Base-by-base conservation (phyloP, 1,140 invertebrate genomes). In the Choristoneura fumiferana region DNA sequence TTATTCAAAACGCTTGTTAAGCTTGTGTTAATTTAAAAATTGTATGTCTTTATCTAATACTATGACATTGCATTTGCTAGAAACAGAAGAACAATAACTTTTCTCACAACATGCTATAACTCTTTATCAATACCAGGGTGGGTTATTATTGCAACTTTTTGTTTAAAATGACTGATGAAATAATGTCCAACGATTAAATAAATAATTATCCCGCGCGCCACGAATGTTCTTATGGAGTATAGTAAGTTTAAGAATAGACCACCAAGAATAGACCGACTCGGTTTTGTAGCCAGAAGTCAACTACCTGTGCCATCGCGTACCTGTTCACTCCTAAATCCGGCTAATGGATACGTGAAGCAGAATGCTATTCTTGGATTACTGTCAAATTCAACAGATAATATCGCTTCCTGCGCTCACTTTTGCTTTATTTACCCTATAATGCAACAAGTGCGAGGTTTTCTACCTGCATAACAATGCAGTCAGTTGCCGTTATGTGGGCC, bases 341-440 rank as follows among this genome's bases (percentile, higher is more conserved):
- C 22, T 29, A 29, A 29, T 29, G 22, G 22, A 29, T 64, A 72
- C 76, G 71, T 70, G 73, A 57, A 76, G 62, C 43, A 18, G 59
- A 49, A 63, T 70, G 67, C 75, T 75, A 69, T 77, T 77, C 62
- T 65, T 59, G 67, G 69, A 79, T 79, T 72, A 76, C 67, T 73
- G 67, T 70, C 58, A 63, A 61, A 45, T 53, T 57, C 17, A 58
- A 55, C 64, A 61, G 60, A 74, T 69, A 58, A 59, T 73, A 71
- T 73, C 71, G 74, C 73, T 84, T 84, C 84, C 81, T 85, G 78
- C 73, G 60, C 64, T 75, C 57, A 63, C 29, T 76, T 63, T 58
- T 59, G 55, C 54, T 79, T 79, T 76, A 64, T 71, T 73, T 60
- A 67, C 56, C 53, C 60, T 54, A 64, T 59, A 72, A 75, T 62